Conservation (phyloP, 2,888 invertebrate species). For the Perizoma flavofasciatum region DNA sequence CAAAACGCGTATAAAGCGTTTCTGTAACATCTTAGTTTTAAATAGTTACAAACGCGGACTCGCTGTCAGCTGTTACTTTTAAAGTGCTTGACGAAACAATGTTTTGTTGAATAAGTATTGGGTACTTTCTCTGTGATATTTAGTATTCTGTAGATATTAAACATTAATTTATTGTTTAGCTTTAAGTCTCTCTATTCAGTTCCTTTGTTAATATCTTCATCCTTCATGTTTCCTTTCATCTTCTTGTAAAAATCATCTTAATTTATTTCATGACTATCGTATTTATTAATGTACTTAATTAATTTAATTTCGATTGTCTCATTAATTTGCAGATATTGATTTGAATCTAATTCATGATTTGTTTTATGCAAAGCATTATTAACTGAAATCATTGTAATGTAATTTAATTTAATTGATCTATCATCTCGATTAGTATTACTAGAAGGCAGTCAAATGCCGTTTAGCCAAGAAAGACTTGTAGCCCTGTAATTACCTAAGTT, state of each 20-base stretch:
- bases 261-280: constrained; percentile 49
- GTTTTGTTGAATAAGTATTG: constrained; percentile 79
- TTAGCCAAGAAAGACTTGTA: constrained; percentile 79
- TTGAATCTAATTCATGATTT: constrained; percentile 50
- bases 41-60: constrained; percentile 23
- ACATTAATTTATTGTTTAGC: constrained; percentile 78
- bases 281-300: constrained; percentile 57
- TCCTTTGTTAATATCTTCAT: constrained; percentile 55
- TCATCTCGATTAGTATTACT: constrained; percentile 69
- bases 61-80: constrained; percentile 42
- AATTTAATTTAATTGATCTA: constrained; percentile 46
- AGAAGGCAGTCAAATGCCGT: constrained; percentile 63
- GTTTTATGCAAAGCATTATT: constrained; percentile 50
- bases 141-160: constrained; percentile 78
- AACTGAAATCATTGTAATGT: constrained; percentile 45
- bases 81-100: constrained; percentile 74
- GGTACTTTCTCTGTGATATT: constrained; percentile 84
- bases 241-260: constrained; percentile 42
- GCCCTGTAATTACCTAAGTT: constrained; percentile 61
- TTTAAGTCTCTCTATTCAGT: constrained; percentile 69
- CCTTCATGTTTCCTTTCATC: constrained; percentile 45
- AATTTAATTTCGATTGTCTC: constrained; percentile 45
- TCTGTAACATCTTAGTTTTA: constrained; percentile 27
- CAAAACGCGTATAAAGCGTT: constrained; percentile 29
- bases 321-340: constrained; percentile 42